A percentile compares a stretch with the other conserved stretches of the same genome.
These are phyloP conservation scores for Bungarus multicinctus DNA, from an alignment of 2,113 vertebrate species.

Conservation along the genomic window DNA sequence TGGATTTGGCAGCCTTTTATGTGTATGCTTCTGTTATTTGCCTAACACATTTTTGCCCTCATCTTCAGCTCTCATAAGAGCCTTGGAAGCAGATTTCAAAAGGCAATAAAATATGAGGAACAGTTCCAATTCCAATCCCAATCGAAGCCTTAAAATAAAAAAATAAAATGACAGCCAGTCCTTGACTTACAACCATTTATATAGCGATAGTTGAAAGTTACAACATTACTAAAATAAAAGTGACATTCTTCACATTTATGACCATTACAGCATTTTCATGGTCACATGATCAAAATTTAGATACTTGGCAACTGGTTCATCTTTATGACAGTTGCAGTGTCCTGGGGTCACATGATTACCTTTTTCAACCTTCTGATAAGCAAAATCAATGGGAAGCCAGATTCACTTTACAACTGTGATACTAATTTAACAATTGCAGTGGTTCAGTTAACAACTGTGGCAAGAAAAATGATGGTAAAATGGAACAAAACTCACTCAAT, in stretches of 20 bases:
- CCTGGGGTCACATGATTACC: neutral
- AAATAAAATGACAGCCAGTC: neutral
- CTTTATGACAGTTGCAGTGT: neutral
- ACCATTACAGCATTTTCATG: neutral
- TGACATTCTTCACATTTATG: neutral
- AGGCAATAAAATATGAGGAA: neutral
- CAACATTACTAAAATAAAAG: neutral
- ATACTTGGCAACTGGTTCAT: neutral
- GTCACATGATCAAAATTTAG: neutral
- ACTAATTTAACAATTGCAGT: neutral
- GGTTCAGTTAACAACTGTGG: no score
- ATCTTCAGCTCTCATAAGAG: neutral
- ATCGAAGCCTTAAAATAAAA: neutral
- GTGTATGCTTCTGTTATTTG: neutral
- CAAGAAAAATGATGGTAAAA: no score
- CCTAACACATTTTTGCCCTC: neutral
- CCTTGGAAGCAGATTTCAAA: neutral
- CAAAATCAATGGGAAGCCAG: neutral
- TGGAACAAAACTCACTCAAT: neutral
- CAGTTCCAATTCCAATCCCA: neutral
- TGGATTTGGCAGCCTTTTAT: neutral
- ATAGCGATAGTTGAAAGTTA: neutral
- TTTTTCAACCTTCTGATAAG: neutral
- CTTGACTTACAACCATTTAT: neutral
- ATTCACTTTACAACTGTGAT: neutral